Evolutionary conservation across 2,113 vertebrate species (phyloP).

Genomic region (Ginglymostoma cirratum): DNA sequence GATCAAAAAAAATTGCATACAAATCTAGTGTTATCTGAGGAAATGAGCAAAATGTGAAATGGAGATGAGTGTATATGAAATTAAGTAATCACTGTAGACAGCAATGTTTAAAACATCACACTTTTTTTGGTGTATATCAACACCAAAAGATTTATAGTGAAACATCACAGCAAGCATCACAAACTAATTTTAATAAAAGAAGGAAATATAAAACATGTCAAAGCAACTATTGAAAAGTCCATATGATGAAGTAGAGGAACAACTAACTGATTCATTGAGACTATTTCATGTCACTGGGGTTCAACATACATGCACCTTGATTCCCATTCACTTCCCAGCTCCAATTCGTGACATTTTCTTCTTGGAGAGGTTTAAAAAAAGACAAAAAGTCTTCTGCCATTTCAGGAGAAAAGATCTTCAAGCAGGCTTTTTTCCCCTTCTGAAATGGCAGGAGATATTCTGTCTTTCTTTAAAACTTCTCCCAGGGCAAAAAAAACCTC

Average conservation of each 20-base stretch:
- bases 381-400: too few species aligned
- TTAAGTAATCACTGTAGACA: background rate
- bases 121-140: background rate
- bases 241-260: background rate
- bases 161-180: too few species aligned
- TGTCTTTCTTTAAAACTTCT: too few species aligned
- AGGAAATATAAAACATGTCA: too few species aligned
- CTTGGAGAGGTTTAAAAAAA: background rate
- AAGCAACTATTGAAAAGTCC: background rate
- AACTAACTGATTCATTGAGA: background rate
- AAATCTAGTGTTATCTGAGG: background rate
- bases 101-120: background rate
- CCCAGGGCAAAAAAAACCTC: background rate
- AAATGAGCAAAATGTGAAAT: background rate
- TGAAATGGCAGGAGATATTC: too few species aligned
- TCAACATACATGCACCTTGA: background rate
- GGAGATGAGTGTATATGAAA: background rate
- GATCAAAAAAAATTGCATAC: background rate
- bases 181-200: too few species aligned
- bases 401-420: too few species aligned
- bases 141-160: too few species aligned
- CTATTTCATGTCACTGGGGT: background rate
- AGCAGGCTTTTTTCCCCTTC: too few species aligned
- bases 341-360: background rate
- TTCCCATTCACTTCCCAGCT: background rate